These are phyloP conservation scores for Formica aserva DNA, from an alignment of 2,888 invertebrate genomes.

Conservation along the genomic window DNA sequence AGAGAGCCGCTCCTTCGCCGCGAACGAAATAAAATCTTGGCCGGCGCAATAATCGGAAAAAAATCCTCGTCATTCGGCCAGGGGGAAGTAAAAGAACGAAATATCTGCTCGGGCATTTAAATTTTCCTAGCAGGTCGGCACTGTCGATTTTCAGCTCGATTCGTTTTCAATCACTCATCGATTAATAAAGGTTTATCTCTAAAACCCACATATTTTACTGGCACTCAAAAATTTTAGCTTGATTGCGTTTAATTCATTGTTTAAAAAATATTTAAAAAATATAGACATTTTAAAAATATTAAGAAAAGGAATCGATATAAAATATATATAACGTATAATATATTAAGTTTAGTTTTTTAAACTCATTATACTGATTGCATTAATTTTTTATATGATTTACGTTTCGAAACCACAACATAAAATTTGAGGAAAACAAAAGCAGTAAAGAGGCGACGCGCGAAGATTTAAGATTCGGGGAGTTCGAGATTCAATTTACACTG, in stretches of 20 bases:
- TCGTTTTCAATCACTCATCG: background rate
- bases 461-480: slow-evolving; percentile 39
- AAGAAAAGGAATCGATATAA: background rate
- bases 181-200: background rate
- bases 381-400: background rate
- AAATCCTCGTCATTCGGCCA: slow-evolving; percentile 20
- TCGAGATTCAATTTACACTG: slow-evolving; percentile 56
- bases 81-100: background rate
- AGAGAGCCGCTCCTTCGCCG: slow-evolving; percentile 31
- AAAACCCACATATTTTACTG: background rate
- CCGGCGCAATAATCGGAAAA: slow-evolving; percentile 27
- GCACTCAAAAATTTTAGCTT: background rate
- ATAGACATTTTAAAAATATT: background rate
- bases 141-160: background rate
- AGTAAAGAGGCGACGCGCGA: background rate
- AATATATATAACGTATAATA: background rate
- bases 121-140: background rate
- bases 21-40: slow-evolving; percentile 38
- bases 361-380: background rate
- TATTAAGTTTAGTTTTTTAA: background rate
- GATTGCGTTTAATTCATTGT: background rate
- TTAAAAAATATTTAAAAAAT: background rate
- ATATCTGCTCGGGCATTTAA: background rate
- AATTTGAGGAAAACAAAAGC: background rate
- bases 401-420: background rate